These are phyloP conservation scores for Eupithecia exiguata DNA, from an alignment of 2,888 invertebrate genomes.

Conservation along the genomic window DNA sequence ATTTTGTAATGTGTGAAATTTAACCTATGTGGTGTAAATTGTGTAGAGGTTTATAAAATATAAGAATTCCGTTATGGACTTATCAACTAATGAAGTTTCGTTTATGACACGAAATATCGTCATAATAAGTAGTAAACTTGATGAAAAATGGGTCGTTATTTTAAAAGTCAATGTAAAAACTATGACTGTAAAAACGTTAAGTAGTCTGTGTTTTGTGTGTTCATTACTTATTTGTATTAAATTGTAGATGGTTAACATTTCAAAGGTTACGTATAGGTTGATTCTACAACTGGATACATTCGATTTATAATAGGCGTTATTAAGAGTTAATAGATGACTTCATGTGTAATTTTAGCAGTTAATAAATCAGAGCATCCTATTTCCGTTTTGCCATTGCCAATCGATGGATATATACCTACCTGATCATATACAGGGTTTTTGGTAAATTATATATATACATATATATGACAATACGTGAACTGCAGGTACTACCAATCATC, in stretches of 20 bases:
- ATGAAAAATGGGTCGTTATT: neutral
- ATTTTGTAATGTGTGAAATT: neutral
- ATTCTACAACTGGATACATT: neutral
- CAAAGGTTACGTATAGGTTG: neutral
- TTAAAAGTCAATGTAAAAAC: neutral
- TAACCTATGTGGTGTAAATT: neutral
- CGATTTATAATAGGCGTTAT: neutral
- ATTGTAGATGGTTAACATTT: neutral
- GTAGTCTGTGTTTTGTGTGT: slow-evolving; percentile 10
- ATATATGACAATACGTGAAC: too few relatives aligned
- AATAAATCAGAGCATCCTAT: neutral
- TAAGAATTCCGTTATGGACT: neutral
- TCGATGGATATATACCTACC: too few relatives aligned
- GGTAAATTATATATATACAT: too few relatives aligned
- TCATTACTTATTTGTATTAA: neutral
- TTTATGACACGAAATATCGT: neutral
- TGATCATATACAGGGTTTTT: too few relatives aligned
- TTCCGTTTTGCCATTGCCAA: neutral
- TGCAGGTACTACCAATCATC: too few relatives aligned
- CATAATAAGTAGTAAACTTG: neutral
- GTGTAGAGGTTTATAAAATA: neutral
- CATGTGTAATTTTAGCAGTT: neutral
- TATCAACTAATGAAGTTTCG: neutral
- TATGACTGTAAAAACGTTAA: slow-evolving; percentile 11
- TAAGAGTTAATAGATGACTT: neutral